Conservation (phyloP, 2,113 vertebrate species). For the Neotoma lepida region DNA sequence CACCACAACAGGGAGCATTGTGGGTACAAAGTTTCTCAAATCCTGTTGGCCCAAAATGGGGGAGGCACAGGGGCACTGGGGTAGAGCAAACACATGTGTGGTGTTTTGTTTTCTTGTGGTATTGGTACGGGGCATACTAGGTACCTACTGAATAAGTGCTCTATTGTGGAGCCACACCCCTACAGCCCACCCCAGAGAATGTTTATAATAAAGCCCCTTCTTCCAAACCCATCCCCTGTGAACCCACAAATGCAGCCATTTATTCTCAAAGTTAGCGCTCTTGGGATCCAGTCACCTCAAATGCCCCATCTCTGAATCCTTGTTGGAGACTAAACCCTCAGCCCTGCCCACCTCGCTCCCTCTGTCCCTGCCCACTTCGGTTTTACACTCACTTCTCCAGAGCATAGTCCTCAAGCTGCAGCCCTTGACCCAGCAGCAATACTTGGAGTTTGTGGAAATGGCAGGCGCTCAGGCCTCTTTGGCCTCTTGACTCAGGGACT, state of each 20-base stretch:
- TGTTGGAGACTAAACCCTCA: not conserved
- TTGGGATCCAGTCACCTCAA: not conserved
- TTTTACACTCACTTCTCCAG: not conserved
- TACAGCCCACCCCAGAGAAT: not conserved
- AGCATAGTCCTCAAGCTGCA: not conserved
- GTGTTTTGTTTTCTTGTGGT: not conserved
- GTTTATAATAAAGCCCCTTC: not conserved
- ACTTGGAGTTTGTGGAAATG: too few species aligned
- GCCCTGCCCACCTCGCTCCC: not conserved
- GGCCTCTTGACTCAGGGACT: not conserved
- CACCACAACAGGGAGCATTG: not conserved
- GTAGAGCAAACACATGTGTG: not conserved
- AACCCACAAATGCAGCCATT: not conserved
- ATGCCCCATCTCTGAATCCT: not conserved
- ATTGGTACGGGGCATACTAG: too few species aligned
- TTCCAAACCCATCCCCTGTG: not conserved
- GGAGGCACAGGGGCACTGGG: not conserved
- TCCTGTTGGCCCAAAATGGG: not conserved
- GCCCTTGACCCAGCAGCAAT: not conserved
- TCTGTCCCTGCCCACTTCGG: too few species aligned
- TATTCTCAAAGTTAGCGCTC: too few species aligned
- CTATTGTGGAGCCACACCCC: not conserved
- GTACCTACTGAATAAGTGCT: not conserved
- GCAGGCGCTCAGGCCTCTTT: not conserved
- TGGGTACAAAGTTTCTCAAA: not conserved